Evolutionary conservation across 2,888 invertebrate species (phyloP).

Genomic region (Cistogaster globosa): DNA sequence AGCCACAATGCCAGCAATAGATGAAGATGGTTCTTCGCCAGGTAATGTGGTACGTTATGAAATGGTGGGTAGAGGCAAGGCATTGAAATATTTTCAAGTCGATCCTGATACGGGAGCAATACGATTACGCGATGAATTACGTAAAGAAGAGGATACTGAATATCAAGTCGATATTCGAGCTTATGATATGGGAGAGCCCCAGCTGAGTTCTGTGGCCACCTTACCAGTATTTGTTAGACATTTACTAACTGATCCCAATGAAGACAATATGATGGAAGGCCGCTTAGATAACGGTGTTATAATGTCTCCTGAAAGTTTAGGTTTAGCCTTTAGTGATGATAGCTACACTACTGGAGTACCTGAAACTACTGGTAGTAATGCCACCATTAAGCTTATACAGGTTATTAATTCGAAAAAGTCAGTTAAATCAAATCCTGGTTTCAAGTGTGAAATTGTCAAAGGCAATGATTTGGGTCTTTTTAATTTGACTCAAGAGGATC

Average conservation of each 20-base stretch:
- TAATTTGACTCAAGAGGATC: slow-evolving; percentile 88
- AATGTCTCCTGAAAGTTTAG: slow-evolving; percentile 83
- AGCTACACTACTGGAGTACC: slow-evolving; percentile 92
- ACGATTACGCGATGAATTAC: slow-evolving; percentile 91
- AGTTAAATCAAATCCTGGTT: slow-evolving; percentile 82
- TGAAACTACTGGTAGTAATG: slow-evolving; percentile 85
- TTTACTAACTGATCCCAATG: slow-evolving; percentile 88
- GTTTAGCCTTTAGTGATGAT: slow-evolving; percentile 94
- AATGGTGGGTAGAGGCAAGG: slow-evolving; percentile 91
- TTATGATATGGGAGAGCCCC: slow-evolving; percentile 93
- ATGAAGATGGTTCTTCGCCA: slow-evolving; percentile 93
- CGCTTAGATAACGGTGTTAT: slow-evolving; percentile 77
- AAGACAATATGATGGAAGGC: slow-evolving; percentile 80
- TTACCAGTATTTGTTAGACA: slow-evolving; percentile 93
- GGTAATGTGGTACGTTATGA: slow-evolving; percentile 92
- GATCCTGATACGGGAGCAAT: slow-evolving; percentile 92
- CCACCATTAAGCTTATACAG: slow-evolving; percentile 82
- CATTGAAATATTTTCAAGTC: slow-evolving; percentile 93
- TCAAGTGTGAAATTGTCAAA: slow-evolving; percentile 90
- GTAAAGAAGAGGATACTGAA: slow-evolving; percentile 93
- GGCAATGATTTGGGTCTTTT: slow-evolving; percentile 89
- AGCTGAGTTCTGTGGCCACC: slow-evolving; percentile 91
- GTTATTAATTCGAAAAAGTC: slow-evolving; percentile 82
- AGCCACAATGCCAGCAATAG: slow-evolving; percentile 90
- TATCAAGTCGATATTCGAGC: slow-evolving; percentile 94